Evolutionary conservation across 2,888 invertebrate species (phyloP).

Genomic region (Fissipunctia ypsillon): DNA sequence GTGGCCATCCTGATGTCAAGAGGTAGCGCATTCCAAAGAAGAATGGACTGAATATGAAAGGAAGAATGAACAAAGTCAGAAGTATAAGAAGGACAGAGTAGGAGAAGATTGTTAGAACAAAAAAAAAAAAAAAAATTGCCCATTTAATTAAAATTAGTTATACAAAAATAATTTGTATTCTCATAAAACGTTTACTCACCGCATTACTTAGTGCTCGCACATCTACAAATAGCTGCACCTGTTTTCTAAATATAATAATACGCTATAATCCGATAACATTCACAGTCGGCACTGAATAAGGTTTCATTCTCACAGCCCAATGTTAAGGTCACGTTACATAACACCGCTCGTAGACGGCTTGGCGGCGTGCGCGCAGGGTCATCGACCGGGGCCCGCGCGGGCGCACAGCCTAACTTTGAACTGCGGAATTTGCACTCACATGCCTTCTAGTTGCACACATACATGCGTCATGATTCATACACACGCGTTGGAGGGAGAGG

Average conservation of each 20-base stretch:
- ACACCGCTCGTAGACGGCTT: slow-evolving; percentile 86
- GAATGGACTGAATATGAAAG: too few relatives aligned
- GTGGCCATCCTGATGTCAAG: too few relatives aligned
- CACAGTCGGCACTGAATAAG: slow-evolving; percentile 67
- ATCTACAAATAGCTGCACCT: slow-evolving; percentile 38
- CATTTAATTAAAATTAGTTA: slow-evolving; percentile 24
- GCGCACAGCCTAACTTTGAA: slow-evolving; percentile 84
- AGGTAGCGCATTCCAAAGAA: too few relatives aligned
- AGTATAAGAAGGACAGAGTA: too few relatives aligned
- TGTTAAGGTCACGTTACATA: slow-evolving; percentile 89
- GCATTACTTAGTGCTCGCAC: slow-evolving; percentile 11
- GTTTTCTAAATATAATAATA: slow-evolving; percentile 40
- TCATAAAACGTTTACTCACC: slow-evolving; percentile 30
- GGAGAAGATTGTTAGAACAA: too few relatives aligned
- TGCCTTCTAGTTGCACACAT: slow-evolving; percentile 65
- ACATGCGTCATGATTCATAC: slow-evolving; percentile 46
- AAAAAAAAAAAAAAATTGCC: slow-evolving; percentile 23
- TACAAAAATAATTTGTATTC: background rate
- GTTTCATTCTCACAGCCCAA: slow-evolving; percentile 77
- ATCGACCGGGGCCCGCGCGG: slow-evolving; percentile 87
- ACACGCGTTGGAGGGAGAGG: slow-evolving; percentile 32
- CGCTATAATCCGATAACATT: slow-evolving; percentile 57
- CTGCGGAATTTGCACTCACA: slow-evolving; percentile 80
- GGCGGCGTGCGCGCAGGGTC: slow-evolving; percentile 85
- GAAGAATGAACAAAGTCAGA: too few relatives aligned